Conservation (phyloP, 2,113 vertebrate genomes). For the Polypterus senegalus region DNA sequence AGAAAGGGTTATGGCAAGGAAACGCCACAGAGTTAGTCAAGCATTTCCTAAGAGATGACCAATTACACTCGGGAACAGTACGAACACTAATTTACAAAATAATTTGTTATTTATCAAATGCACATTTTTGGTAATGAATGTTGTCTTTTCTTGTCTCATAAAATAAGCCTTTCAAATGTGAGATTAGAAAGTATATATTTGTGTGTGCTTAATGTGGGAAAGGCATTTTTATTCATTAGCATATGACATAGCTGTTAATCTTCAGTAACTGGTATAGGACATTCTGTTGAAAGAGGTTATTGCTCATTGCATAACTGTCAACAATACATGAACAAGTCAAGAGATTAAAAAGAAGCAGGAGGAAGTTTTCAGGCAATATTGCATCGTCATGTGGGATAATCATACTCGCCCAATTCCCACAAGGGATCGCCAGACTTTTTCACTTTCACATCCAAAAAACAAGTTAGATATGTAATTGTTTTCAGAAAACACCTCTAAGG, state of each 20-base stretch:
- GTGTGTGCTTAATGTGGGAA: conserved; percentile 1
- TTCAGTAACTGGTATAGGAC: conserved; percentile 12
- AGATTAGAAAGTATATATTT: too few relatives aligned
- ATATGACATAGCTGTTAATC: conserved; percentile 6
- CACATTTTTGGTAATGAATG: too few relatives aligned
- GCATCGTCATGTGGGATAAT: conserved; percentile 52
- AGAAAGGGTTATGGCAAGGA: too few relatives aligned
- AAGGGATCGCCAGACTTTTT: conserved; percentile 27
- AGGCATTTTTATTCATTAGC: conserved; percentile 11
- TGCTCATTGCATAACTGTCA: conserved; percentile 16
- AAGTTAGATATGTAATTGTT: conserved; percentile 29
- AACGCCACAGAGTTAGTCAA: too few relatives aligned
- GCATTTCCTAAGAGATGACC: too few relatives aligned
- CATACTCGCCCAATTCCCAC: conserved; percentile 47
- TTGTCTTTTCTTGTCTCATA: too few relatives aligned
- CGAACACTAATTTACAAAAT: too few relatives aligned
- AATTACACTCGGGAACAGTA: too few relatives aligned
- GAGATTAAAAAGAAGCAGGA: conserved; percentile 16
- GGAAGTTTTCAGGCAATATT: conserved; percentile 26
- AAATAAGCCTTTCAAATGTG: too few relatives aligned
- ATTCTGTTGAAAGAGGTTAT: conserved; percentile 26
- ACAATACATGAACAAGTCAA: conserved; percentile 26
- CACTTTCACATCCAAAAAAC: conserved; percentile 41
- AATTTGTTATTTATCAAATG: too few relatives aligned
- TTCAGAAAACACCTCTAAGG: conserved; percentile 17